Evolutionary conservation across 2,797 vertebrate genomes (phyloP).

Genomic region (Enteromius thamalakanensis): DNA sequence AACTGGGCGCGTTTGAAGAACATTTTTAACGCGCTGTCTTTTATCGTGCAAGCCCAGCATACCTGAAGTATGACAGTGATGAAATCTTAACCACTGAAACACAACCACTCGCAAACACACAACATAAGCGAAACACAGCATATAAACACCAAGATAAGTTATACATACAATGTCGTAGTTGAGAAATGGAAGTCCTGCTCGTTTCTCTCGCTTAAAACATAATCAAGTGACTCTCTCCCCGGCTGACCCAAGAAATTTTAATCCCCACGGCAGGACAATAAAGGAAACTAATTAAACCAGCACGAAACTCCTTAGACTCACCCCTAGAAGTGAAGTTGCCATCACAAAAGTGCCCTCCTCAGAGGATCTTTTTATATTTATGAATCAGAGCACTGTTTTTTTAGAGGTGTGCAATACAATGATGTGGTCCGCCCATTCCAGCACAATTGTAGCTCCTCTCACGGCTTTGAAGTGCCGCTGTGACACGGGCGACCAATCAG

Average conservation of each 20-base stretch:
- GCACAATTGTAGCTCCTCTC: constrained; percentile 98
- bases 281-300: constrained; percentile 95
- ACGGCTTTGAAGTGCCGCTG: constrained; percentile 99
- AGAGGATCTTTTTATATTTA: constrained; percentile 99
- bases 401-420: constrained; percentile 99
- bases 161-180: constrained; percentile 59
- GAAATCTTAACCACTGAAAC: background rate
- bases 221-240: constrained; percentile 85
- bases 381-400: constrained; percentile 99
- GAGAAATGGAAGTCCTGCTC: constrained; percentile 79
- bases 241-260: constrained; percentile 88
- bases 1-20: constrained; percentile 20
- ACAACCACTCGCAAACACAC: background rate
- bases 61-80: constrained; percentile 3
- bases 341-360: constrained; percentile 99
- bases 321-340: constrained; percentile 99
- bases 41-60: background rate
- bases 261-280: constrained; percentile 91
- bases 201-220: constrained; percentile 81
- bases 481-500: constrained; percentile 94
- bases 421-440: constrained; percentile 99
- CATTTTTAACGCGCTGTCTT: background rate
- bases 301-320: constrained; percentile 98
- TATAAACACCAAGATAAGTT: constrained; percentile 72
- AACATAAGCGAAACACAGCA: constrained; percentile 62